Evolutionary conservation across 1,140 invertebrate species (phyloP), one percentile per base, ranked within the genome.

Genomic region (Dinothrombium tinctorium): DNA sequence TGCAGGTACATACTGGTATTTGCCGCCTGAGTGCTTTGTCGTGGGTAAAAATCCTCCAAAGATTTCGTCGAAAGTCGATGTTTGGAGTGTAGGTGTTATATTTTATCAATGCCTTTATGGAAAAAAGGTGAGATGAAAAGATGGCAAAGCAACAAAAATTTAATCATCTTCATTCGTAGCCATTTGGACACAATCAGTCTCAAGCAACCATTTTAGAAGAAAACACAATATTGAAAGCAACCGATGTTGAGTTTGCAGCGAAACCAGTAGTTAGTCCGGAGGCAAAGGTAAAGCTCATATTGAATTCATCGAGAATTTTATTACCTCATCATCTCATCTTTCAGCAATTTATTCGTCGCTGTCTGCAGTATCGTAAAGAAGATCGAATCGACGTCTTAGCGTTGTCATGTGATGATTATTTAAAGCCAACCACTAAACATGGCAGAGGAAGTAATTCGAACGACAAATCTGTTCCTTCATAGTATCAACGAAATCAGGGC

Each of bases 81-180:
- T 99, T 33, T 99, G 94, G 92, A 92, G 84, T 57, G 89, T 98
- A 33, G 94, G 94, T 55, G 90, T 98, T 46, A 99, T 99, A 66
- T 98, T 98, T 70, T 99, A 96, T 64, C 92, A 99, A 67, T 98
- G 92, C 68, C 69, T 98, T 17, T 98, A 98, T 63, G 92, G 92
- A 14, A 72, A 70, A 59, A 73, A 74, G 60, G 68, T 69, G 55
- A 51, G 49, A n/a, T n/a, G n/a, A n/a, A n/a, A n/a, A n/a, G n/a
- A n/a, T n/a, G n/a, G n/a, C n/a, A n/a, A n/a, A n/a, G n/a, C n/a
- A n/a, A n/a, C n/a, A n/a, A n/a, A n/a, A n/a, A n/a, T n/a, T n/a
- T n/a, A n/a, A n/a, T n/a, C n/a, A n/a, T n/a, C 43, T 51, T 55
- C 17, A 22, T 38, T 54, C 57, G 20, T 52, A 78, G 72, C 92